Evolutionary conservation across 2,888 invertebrate genomes (phyloP), one percentile per base, ranked within the genome.

Genomic region (Frankliniella fusca): DNA sequence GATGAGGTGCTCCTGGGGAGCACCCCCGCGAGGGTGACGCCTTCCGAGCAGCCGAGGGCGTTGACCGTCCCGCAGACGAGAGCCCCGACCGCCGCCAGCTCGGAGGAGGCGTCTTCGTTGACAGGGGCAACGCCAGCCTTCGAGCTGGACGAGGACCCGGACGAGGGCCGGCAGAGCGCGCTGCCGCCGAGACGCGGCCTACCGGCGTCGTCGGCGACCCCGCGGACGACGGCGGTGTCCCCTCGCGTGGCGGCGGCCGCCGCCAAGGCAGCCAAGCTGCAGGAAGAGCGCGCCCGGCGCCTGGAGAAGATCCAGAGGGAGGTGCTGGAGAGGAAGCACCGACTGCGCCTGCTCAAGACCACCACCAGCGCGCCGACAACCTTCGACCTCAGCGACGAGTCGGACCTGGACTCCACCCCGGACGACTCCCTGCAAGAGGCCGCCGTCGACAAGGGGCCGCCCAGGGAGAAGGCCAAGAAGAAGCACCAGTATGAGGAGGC

Each of bases 241-340:
- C 70, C 70, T 27, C 0, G 23, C 15, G 70, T 27, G 23, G 12
- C 70, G 8, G 23, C 70, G 9, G 61, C 70, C 23, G 9, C 27
- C 70, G 7, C 12, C 10, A 54, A 20, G 54, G 15, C 54, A 20
- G 54, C 70, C 70, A 76, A 12, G 70, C 70, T 76, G 23, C 70
- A 76, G 70, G 23, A 76, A 23, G 70, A 76, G 70, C 70, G 70
- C 9, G 70, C 70, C 23, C 70, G 70, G 10, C 70, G 70, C 27
- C 70, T 76, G 70, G 70, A 76, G 70, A 76, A 27, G 70, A n/a
- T 76, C 27, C 70, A 76, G 27, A 23, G 70, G 23, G 70, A 76
- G 11, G 0, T 76, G 70, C 23, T 76, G 70, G 70, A 76, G 70
- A 23, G 27, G 23, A 76, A 76, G 70, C 70, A 27, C 23, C 70